A percentile compares a stretch with the other conserved stretches of the same genome.
These are phyloP conservation scores for Pherbina coryleti DNA, from an alignment of 2,888 invertebrate species.

Conservation along the genomic window DNA sequence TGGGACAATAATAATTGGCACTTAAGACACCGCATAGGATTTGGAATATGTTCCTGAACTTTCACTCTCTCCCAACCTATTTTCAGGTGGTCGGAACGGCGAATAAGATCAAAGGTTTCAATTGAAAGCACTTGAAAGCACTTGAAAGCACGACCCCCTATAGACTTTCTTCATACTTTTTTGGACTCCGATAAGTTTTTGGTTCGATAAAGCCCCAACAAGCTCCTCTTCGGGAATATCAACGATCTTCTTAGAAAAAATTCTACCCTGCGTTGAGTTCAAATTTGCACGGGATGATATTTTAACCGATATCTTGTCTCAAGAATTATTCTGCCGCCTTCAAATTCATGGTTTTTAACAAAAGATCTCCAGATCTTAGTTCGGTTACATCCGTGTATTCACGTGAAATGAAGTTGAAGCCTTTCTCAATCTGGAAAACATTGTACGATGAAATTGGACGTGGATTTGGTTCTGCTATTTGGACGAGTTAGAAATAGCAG, in stretches of 20 bases:
- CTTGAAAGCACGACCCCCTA: neutral
- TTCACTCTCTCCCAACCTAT: neutral
- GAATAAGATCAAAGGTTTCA: conserved; percentile 18
- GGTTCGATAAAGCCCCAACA: neutral
- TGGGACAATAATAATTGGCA: no score
- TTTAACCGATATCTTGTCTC: no score
- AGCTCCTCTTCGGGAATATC: no score
- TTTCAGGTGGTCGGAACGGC: neutral
- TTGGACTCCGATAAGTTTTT: neutral
- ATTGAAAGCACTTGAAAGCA: conserved; percentile 17
- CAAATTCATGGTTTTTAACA: neutral
- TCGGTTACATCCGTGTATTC: neutral
- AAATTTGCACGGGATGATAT: no score
- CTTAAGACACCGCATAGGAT: conserved; percentile 37
- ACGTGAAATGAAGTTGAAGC: neutral
- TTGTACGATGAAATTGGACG: no score
- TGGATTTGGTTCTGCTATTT: no score
- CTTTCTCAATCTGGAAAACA: no score
- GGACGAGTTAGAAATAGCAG: no score
- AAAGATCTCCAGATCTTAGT: neutral
- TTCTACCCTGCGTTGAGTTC: neutral
- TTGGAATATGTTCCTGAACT: conserved; percentile 38
- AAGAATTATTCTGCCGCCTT: neutral
- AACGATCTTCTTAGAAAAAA: neutral
- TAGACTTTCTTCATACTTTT: neutral